Evolutionary conservation across 1,140 invertebrate genomes (phyloP).

Genomic region (Drosophila oshimai): DNA sequence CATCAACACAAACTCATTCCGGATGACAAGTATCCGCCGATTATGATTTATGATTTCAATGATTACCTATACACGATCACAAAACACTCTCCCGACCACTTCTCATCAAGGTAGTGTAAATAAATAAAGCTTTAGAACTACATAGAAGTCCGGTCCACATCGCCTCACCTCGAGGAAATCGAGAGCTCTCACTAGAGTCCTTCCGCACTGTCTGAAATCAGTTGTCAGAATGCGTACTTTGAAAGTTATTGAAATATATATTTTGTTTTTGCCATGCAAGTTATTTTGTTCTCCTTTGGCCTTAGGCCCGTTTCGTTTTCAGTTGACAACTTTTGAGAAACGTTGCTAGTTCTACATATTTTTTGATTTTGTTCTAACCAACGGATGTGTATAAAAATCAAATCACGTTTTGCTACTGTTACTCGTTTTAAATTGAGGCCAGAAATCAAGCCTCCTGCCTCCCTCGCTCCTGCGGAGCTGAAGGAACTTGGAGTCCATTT

Average conservation of each 20-base stretch:
- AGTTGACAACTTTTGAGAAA: slow-evolving; percentile 50
- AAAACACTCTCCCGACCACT: slow-evolving; percentile 6
- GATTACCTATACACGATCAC: slow-evolving; percentile 22
- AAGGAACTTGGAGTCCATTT: not conserved
- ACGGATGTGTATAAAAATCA: slow-evolving; percentile 20
- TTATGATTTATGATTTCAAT: slow-evolving; percentile 11
- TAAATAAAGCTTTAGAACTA: slow-evolving; percentile 30
- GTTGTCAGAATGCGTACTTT: slow-evolving; percentile 19
- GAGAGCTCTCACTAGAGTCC: not conserved
- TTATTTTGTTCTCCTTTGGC: slow-evolving; percentile 21
- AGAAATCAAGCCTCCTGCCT: slow-evolving; percentile 1
- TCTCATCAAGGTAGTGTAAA: slow-evolving; percentile 42
- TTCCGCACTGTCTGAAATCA: slow-evolving; percentile 8
- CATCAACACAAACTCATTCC: slow-evolving; percentile 21
- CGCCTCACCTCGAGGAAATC: not conserved
- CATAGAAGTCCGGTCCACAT: slow-evolving; percentile 16
- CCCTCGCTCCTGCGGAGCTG: not conserved
- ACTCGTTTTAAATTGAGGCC: slow-evolving; percentile 54
- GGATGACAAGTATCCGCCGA: not conserved
- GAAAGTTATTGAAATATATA: not conserved
- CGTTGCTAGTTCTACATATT: slow-evolving; percentile 82
- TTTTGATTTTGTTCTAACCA: slow-evolving; percentile 11
- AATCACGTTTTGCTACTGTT: slow-evolving; percentile 62
- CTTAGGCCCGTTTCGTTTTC: slow-evolving; percentile 35
- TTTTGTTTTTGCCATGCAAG: slow-evolving; percentile 35